phyloP scores from a whole-genome alignment of 2,888 invertebrate species.

The Chrysolina oricalcia region DNA sequence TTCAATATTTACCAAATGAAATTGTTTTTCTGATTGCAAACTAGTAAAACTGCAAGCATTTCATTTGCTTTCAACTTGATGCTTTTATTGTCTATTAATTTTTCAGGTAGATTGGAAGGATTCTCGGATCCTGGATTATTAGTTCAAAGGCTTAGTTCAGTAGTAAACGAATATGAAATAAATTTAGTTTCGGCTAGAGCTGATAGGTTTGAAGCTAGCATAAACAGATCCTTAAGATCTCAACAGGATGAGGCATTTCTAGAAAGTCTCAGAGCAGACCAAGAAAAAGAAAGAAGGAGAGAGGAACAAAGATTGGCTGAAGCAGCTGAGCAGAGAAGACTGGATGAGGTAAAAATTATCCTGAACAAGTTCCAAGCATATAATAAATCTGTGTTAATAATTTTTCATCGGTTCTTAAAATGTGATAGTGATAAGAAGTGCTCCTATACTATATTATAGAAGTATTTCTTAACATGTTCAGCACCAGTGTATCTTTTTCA shows the following conservation, averaged over 20 bases:
- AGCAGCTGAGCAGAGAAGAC: slow-evolving; percentile 73
- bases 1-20: no score
- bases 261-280: slow-evolving; percentile 92
- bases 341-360: slow-evolving; percentile 63
- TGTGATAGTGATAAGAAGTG: no score
- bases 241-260: slow-evolving; percentile 96
- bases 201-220: slow-evolving; percentile 77
- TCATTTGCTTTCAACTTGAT: background rate
- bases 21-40: background rate
- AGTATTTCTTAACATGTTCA: no score
- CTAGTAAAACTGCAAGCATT: background rate
- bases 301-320: slow-evolving; percentile 75
- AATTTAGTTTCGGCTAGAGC: slow-evolving; percentile 90
- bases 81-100: background rate
- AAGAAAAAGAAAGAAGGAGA: slow-evolving; percentile 90
- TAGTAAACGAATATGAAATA: slow-evolving; percentile 90
- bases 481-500: no score
- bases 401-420: no score
- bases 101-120: slow-evolving; percentile 84
- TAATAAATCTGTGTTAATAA: no score
- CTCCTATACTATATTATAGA: no score
- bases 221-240: slow-evolving; percentile 81
- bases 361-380: no score
- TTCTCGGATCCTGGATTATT: slow-evolving; percentile 83
- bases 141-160: slow-evolving; percentile 80